phyloP scores from a whole-genome alignment of 2,113 vertebrate species.

The Eonycteris spelaea region DNA sequence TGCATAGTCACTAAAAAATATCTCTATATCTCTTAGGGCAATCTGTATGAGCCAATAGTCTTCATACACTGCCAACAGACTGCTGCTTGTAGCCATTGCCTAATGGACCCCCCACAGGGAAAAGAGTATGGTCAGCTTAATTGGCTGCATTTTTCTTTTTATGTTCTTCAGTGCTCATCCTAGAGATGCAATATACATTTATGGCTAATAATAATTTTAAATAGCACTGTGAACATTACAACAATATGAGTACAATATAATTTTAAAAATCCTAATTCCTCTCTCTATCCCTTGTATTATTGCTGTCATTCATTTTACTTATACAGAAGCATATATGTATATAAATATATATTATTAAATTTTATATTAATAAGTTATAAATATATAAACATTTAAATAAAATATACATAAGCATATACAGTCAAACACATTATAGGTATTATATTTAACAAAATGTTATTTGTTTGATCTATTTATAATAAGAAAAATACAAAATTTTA shows the following conservation, averaged over 20 bases:
- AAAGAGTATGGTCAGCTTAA: not conserved
- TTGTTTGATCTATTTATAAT: not conserved
- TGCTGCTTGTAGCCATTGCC: not conserved
- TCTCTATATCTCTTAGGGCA: not conserved
- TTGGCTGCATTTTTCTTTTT: not conserved
- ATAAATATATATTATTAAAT: not conserved
- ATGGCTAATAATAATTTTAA: not conserved
- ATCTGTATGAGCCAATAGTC: not conserved
- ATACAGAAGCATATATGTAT: not conserved
- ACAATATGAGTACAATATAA: not conserved
- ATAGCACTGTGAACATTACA: not conserved
- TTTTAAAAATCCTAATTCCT: not conserved
- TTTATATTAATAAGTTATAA: not conserved
- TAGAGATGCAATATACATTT: not conserved
- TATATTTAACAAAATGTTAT: not conserved
- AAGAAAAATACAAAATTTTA: not conserved
- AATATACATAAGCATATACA: not conserved
- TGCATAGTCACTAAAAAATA: not conserved
- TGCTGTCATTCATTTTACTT: not conserved
- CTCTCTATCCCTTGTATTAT: not conserved
- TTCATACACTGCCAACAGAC: not conserved
- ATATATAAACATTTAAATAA: not conserved
- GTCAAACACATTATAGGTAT: not conserved
- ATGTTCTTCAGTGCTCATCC: not conserved
- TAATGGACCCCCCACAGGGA: not conserved